These are phyloP conservation scores for Cyclophora albipunctata DNA, from an alignment of 2,888 invertebrate species.

Conservation along the genomic window DNA sequence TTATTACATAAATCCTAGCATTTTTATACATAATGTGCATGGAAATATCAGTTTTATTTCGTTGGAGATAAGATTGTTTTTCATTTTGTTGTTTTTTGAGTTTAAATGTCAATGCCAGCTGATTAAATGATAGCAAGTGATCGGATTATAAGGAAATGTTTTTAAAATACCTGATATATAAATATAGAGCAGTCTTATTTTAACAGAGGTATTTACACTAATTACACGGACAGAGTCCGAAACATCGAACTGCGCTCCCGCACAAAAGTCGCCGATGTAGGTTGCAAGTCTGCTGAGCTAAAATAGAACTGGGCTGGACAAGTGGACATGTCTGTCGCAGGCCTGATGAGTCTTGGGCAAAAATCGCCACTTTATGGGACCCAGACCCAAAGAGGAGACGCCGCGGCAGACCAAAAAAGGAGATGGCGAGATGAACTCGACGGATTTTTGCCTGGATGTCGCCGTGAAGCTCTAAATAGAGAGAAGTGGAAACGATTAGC, in stretches of 20 bases:
- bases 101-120: slow-evolving; percentile 43
- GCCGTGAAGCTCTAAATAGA: too few relatives aligned
- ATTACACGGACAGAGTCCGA: not conserved
- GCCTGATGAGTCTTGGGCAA: too few relatives aligned
- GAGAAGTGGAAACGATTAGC: too few relatives aligned
- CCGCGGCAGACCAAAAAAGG: too few relatives aligned
- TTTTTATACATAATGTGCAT: not conserved
- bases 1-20: not conserved
- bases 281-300: too few relatives aligned
- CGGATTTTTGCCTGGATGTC: too few relatives aligned
- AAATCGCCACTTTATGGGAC: too few relatives aligned
- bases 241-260: too few relatives aligned
- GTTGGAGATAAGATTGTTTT: slow-evolving; percentile 1
- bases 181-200: not conserved
- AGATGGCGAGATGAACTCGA: too few relatives aligned
- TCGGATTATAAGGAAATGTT: not conserved
- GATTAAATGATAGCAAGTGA: slow-evolving; percentile 11
- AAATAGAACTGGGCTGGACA: too few relatives aligned
- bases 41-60: not conserved
- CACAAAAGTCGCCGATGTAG: not conserved
- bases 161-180: not conserved
- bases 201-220: not conserved
- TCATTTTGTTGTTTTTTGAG: slow-evolving; percentile 8
- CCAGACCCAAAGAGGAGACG: too few relatives aligned
- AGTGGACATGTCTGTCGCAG: too few relatives aligned